Evolutionary conservation across 2,113 vertebrate genomes (phyloP).

Genomic region (Pungitius pungitius): DNA sequence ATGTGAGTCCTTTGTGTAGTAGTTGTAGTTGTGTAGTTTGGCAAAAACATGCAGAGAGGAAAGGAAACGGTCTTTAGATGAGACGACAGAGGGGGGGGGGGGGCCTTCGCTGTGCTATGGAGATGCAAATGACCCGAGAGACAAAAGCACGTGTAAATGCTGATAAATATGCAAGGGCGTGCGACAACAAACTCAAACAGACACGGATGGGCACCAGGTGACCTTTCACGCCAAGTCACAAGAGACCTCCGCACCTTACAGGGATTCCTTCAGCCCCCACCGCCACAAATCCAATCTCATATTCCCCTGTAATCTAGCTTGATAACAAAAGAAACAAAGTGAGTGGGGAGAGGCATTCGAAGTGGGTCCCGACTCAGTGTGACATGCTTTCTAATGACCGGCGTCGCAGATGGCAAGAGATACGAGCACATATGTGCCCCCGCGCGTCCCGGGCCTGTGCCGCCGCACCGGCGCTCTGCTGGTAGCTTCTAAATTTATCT

Average conservation of each 20-base stretch:
- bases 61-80: background rate
- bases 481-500: conserved; percentile 38
- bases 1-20: background rate
- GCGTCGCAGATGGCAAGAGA: conserved; percentile 68
- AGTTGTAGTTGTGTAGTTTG: background rate
- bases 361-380: conserved; percentile 59
- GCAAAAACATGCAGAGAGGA: conserved; percentile 10
- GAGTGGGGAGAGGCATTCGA: conserved; percentile 28
- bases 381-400: conserved; percentile 67
- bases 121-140: conserved; percentile 60
- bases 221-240: conserved; percentile 60
- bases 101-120: conserved; percentile 21
- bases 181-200: background rate
- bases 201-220: conserved; percentile 33
- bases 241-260: conserved; percentile 43
- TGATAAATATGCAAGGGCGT: conserved; percentile 45
- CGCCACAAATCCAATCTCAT: conserved; percentile 52
- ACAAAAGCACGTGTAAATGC: conserved; percentile 32
- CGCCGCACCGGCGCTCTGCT: conserved; percentile 35
- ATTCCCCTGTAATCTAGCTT: conserved; percentile 43
- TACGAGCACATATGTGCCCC: conserved; percentile 43
- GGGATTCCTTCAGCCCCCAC: conserved; percentile 60
- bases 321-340: conserved; percentile 50
- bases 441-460: conserved; percentile 26
- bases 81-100: conserved; percentile 15